phyloP scores from a whole-genome alignment of 1,140 invertebrate species.

The Drosophila rhopaloa region DNA sequence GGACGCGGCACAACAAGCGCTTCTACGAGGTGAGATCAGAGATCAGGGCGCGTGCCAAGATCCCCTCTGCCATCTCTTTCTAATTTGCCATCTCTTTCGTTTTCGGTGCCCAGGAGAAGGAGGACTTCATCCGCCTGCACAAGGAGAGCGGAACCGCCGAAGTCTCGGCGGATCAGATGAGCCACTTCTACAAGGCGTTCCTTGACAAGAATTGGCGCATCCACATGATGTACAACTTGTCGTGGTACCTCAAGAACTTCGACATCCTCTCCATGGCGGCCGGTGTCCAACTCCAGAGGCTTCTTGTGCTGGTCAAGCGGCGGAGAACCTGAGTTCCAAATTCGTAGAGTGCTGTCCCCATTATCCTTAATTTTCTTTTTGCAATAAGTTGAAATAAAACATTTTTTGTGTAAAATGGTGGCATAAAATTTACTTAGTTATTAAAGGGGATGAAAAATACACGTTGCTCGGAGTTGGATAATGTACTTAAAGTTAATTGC shows the following conservation, averaged over 20 bases:
- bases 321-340: background rate
- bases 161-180: slow-evolving; percentile 92
- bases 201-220: slow-evolving; percentile 90
- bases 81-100: slow-evolving; percentile 9
- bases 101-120: slow-evolving; percentile 87
- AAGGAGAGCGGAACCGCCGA: slow-evolving; percentile 84
- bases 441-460: slow-evolving; percentile 38
- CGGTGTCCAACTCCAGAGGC: slow-evolving; percentile 86
- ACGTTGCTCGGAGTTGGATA: slow-evolving; percentile 30
- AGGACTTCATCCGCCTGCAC: slow-evolving; percentile 87
- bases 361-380: background rate
- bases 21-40: slow-evolving; percentile 86
- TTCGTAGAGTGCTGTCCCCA: background rate
- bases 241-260: slow-evolving; percentile 91
- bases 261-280: slow-evolving; percentile 87
- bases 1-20: slow-evolving; percentile 90
- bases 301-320: slow-evolving; percentile 11
- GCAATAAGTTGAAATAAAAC: slow-evolving; percentile 9
- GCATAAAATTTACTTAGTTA: slow-evolving; percentile 42
- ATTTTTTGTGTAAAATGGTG: slow-evolving; percentile 19
- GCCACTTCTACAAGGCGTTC: slow-evolving; percentile 93
- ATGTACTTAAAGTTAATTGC: slow-evolving; percentile 26
- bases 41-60: background rate
- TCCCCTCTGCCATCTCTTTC: slow-evolving; percentile 11
- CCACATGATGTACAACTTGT: slow-evolving; percentile 89